Base-by-base conservation (phyloP, 1,140 invertebrate genomes). In the Papilio aristodemus region DNA sequence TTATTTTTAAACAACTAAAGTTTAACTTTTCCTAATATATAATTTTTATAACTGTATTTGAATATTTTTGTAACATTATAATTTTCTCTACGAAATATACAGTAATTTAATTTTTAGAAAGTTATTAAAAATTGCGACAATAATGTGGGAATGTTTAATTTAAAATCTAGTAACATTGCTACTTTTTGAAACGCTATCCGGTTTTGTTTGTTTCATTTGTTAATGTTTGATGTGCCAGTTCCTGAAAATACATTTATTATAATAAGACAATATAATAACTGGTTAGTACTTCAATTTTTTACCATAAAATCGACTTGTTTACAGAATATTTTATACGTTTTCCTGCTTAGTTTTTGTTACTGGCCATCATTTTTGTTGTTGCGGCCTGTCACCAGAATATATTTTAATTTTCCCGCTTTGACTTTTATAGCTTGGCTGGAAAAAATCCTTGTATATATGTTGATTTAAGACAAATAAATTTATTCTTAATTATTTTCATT, bases 211-310 rank as follows among this genome's bases (percentile, higher is more conserved):
- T 74, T 83, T 85, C 83, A 83, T 73, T 87, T 87, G 85, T 85
- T 86, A 78, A 77, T 76, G 75, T 71, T 78, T 75, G 77, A 76
- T 75, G 77, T 83, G 84, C 82, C 84, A 86, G 83, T 84, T 81
- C 76, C 63, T 77, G 57, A 32, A 70, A 74, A 67, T 73, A 77
- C 60, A 66, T 70, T 60, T 62, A 71, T 50, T 60, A 57, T 74
- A 67, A 14, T 57, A 39, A 36, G 68, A 69, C 71, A 62, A 77
- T 72, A 57, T 63, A 58, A 36, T 73, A 67, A 58, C 74, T 72
- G 72, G 72, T 74, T 68, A 69, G 60, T 71, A 39, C 39, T 50
- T 62, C 8, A 37, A 67, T 39, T 32, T 58, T 11, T 50, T 59
- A 68, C 67, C 72, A 37, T 64, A 62, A 50, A 58, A 68, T 72